These are phyloP conservation scores for Invenusta paracnida DNA, from an alignment of 2,888 invertebrate genomes.

Conservation along the genomic window DNA sequence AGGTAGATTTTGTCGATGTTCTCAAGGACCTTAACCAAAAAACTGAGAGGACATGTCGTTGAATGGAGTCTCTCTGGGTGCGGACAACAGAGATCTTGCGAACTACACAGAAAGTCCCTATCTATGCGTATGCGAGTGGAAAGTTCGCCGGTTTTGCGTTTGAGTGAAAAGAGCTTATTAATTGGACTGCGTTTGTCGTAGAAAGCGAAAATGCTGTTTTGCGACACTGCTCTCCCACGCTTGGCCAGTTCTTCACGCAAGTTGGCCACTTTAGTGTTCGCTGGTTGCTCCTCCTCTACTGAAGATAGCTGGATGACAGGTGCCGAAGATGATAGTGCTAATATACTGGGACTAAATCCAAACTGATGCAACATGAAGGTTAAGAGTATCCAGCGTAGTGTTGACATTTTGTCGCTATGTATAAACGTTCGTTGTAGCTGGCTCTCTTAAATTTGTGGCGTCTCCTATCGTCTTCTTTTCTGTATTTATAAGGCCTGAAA, in stretches of 20 bases:
- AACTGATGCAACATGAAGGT: too few relatives aligned
- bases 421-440: too few relatives aligned
- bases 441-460: too few relatives aligned
- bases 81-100: constrained; percentile 8
- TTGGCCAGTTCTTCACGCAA: not conserved
- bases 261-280: not conserved
- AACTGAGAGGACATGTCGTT: not conserved
- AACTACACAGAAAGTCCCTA: not conserved
- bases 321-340: not conserved
- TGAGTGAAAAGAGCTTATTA: not conserved
- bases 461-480: too few relatives aligned
- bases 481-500: too few relatives aligned
- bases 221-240: not conserved
- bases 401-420: too few relatives aligned
- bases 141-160: not conserved
- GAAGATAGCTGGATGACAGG: not conserved
- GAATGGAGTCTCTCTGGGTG: not conserved
- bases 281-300: not conserved
- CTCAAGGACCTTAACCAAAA: not conserved
- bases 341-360: too few relatives aligned
- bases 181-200: not conserved
- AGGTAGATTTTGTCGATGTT: not conserved
- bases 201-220: not conserved
- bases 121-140: not conserved
- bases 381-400: too few relatives aligned